Conservation (phyloP, 1,140 invertebrate species). For the Trichonephila clavata region DNA sequence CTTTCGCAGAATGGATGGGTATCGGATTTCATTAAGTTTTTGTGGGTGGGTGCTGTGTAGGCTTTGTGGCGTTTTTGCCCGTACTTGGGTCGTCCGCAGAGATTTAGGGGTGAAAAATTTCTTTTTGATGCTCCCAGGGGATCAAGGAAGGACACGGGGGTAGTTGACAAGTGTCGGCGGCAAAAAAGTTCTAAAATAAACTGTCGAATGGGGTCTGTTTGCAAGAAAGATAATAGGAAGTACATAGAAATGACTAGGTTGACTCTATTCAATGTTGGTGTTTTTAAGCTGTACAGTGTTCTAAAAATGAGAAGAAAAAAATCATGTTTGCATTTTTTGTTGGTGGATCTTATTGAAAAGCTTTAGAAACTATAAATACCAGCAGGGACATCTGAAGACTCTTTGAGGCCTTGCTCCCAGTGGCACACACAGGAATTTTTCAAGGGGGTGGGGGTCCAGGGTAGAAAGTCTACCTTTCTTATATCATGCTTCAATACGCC, state of each 20-base stretch:
- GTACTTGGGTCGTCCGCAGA: background rate
- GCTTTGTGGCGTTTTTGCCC: background rate
- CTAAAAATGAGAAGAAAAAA: background rate
- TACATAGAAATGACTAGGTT: background rate
- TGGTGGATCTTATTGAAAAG: too few species aligned
- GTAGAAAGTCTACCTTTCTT: too few species aligned
- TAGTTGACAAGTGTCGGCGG: constrained; percentile 1
- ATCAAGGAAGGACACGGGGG: background rate
- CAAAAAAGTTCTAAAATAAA: constrained; percentile 10
- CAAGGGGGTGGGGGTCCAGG: too few species aligned
- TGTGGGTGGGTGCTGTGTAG: background rate
- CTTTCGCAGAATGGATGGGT: constrained; percentile 28
- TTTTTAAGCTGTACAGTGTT: background rate
- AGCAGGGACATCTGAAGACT: too few species aligned
- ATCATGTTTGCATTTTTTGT: too few species aligned
- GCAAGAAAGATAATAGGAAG: background rate
- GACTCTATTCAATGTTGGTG: background rate
- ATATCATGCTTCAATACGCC: too few species aligned
- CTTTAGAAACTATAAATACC: too few species aligned
- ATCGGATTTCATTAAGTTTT: constrained; percentile 42
- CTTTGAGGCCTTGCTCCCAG: too few species aligned
- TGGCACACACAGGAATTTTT: too few species aligned
- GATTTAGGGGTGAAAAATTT: constrained; percentile 34
- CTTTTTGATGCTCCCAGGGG: background rate
- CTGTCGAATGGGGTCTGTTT: background rate